Percentiles rank a stretch among this genome's conserved stretches.
These are phyloP conservation scores for Trachelipus rathkii DNA, from an alignment of 1,140 invertebrate genomes.

Conservation along the genomic window DNA sequence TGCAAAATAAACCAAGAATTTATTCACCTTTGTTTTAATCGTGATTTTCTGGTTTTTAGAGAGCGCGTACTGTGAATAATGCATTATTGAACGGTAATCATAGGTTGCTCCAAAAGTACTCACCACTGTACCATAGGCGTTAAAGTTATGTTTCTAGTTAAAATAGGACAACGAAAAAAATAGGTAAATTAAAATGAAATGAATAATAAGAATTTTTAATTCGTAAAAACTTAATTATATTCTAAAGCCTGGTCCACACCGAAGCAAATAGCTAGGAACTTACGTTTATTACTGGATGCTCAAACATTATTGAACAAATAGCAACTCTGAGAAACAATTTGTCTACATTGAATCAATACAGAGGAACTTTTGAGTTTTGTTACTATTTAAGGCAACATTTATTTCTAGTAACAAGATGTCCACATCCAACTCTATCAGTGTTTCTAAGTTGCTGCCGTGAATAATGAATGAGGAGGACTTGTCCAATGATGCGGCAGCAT, in stretches of 20 bases:
- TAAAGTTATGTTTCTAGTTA: slow-evolving; percentile 53
- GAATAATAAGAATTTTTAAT: not conserved
- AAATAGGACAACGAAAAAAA: not conserved
- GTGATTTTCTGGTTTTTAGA: slow-evolving; percentile 50
- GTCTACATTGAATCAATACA: no score
- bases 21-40: slow-evolving; percentile 54
- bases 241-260: not conserved
- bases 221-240: not conserved
- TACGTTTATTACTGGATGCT: no score
- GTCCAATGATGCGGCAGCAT: no score
- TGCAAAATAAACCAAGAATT: slow-evolving; percentile 14
- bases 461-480: no score
- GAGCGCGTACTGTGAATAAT: slow-evolving; percentile 57
- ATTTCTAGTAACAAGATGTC: no score
- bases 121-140: slow-evolving; percentile 50
- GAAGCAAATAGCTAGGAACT: no score
- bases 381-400: no score
- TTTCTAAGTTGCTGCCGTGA: no score
- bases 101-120: slow-evolving; percentile 53
- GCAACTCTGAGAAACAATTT: no score
- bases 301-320: no score
- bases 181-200: not conserved
- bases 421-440: no score
- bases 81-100: slow-evolving; percentile 59
- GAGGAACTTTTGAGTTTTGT: no score